Percentiles rank a stretch among this genome's conserved stretches.
Conservation (phyloP, 2,113 vertebrate genomes). For the Benthochromis sp. region DNA sequence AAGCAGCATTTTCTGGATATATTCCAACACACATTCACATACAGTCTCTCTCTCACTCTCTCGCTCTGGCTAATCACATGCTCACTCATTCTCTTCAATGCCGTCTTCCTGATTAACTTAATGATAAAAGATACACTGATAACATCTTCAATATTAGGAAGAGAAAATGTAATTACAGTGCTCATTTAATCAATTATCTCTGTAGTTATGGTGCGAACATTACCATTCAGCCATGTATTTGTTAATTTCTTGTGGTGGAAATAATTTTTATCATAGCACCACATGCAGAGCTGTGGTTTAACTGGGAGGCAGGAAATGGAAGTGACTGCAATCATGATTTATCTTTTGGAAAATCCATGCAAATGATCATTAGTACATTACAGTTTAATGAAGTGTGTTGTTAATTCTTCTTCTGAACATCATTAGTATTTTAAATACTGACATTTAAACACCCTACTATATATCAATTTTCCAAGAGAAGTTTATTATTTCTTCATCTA, state of each 20-base stretch:
- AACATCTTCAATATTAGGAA: slow-evolving; percentile 43
- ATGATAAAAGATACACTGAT: slow-evolving; percentile 47
- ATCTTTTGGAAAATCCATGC: neutral
- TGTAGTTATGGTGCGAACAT: neutral
- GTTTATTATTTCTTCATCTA: neutral
- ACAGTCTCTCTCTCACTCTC: neutral
- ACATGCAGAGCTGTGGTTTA: neutral
- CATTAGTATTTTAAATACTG: neutral
- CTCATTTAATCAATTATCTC: slow-evolving; percentile 49
- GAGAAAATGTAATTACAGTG: slow-evolving; percentile 47
- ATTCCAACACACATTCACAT: neutral
- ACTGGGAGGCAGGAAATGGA: neutral
- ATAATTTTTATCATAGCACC: neutral
- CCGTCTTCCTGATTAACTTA: slow-evolving; percentile 38
- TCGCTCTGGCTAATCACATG: neutral
- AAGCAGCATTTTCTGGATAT: neutral
- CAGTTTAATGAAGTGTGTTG: neutral
- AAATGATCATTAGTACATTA: neutral
- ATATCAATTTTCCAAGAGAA: neutral
- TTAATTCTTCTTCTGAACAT: neutral
- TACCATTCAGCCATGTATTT: neutral
- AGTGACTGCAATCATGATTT: neutral
- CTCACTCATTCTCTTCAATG: neutral
- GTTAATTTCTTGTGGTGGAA: neutral
- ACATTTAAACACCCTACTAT: neutral